Percentiles rank a stretch among this genome's conserved stretches.
Conservation (phyloP, 2,797 vertebrate species). For the Avahi laniger region DNA sequence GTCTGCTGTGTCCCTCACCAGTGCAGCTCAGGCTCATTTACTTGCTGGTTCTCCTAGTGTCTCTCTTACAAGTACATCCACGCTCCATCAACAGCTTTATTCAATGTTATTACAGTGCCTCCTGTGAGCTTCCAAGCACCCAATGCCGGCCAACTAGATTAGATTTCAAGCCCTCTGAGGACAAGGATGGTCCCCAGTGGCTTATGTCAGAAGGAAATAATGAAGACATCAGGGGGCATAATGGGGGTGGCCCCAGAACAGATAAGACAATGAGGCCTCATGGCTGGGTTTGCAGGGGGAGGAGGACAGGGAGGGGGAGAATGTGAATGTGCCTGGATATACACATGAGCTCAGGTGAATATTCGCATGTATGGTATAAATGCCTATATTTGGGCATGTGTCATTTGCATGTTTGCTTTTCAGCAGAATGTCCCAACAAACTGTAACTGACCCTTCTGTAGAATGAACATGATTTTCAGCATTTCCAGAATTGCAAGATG, state of each 20-base stretch:
- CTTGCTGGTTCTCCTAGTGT: not conserved
- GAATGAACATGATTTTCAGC: slow-evolving; percentile 2
- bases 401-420: not conserved
- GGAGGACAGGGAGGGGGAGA: not conserved
- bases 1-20: not conserved
- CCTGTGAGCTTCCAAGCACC: not conserved
- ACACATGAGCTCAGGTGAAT: not conserved
- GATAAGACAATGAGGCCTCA: not conserved
- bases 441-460: not conserved
- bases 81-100: not conserved
- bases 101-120: not conserved
- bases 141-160: not conserved
- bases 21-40: not conserved
- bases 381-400: not conserved
- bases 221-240: not conserved
- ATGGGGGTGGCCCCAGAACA: not conserved
- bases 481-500: not conserved
- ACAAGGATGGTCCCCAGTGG: not conserved
- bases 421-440: not conserved
- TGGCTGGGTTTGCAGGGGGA: not conserved
- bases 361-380: not conserved
- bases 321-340: not conserved
- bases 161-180: not conserved
- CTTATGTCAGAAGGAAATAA: not conserved
- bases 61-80: not conserved